A percentile compares a stretch with the other conserved stretches of the same genome.
These are phyloP conservation scores for Heliopora coerulea DNA, from an alignment of 92 coral and sea anemone species.

Conservation along the genomic window DNA sequence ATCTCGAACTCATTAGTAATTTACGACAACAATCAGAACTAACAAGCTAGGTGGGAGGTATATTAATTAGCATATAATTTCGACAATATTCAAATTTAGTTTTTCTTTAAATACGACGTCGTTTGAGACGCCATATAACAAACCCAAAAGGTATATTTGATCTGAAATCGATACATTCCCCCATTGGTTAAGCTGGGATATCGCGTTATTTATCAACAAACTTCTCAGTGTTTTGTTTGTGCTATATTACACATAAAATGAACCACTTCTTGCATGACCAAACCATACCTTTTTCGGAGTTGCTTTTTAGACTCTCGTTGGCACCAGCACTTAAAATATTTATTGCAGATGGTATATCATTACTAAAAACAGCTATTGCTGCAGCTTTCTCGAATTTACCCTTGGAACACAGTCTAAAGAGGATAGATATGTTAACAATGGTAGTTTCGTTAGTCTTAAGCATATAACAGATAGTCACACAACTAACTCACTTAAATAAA, in stretches of 20 bases:
- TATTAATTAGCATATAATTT: too few species aligned
- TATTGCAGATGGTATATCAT: conserved; percentile 84
- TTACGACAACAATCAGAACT: too few species aligned
- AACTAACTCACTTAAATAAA: background rate
- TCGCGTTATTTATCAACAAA: too few species aligned
- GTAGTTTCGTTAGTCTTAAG: too few species aligned
- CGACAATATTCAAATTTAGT: too few species aligned
- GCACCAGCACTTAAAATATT: conserved; percentile 74
- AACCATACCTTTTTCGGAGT: conserved; percentile 12
- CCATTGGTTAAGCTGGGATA: too few species aligned
- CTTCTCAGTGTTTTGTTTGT: background rate
- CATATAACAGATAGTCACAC: background rate
- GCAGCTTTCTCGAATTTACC: conserved; percentile 92
- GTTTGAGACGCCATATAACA: too few species aligned
- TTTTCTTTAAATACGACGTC: too few species aligned
- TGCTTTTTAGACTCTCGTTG: conserved; percentile 13
- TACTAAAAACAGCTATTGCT: conserved; percentile 90
- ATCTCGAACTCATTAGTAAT: too few species aligned
- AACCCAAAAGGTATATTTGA: too few species aligned
- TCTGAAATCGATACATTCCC: too few species aligned
- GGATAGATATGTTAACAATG: background rate
- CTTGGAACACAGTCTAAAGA: conserved; percentile 54
- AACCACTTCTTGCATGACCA: background rate
- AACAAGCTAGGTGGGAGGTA: too few species aligned
- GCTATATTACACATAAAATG: background rate